Evolutionary conservation across 2,797 vertebrate genomes (phyloP).

Genomic region (Sebastes alutus): DNA sequence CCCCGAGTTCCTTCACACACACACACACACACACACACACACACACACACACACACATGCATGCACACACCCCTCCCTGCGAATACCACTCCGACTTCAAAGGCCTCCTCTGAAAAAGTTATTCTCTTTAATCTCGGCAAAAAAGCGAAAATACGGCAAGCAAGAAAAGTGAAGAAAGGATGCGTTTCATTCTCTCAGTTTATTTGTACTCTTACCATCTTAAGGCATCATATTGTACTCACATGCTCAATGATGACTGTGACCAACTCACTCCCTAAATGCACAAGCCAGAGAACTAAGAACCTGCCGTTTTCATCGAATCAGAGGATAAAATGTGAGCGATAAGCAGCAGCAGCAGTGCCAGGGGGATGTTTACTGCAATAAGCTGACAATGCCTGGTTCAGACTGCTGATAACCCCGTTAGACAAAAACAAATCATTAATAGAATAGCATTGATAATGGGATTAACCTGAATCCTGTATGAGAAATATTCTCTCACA

Average conservation of each 20-base stretch:
- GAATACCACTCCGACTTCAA: conserved; percentile 48
- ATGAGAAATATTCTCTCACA: not conserved
- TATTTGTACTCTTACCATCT: not conserved
- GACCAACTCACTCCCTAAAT: not conserved
- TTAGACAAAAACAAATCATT: conserved; percentile 17
- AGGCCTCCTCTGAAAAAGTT: conserved; percentile 51
- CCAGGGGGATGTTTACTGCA: conserved; percentile 24
- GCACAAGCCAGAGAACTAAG: not conserved
- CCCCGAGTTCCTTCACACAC: not conserved
- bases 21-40: conserved; percentile 4
- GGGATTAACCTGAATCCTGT: conserved; percentile 17
- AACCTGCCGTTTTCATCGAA: not conserved
- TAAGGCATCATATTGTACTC: not conserved
- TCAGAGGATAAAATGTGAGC: not conserved
- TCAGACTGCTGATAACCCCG: conserved; percentile 25
- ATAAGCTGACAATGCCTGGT: not conserved
- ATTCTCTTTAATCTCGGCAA: conserved; percentile 61
- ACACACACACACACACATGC: not conserved
- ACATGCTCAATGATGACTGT: not conserved
- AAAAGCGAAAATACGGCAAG: not conserved
- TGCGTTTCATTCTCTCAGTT: not conserved
- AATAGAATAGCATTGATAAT: conserved; percentile 7
- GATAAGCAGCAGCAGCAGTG: conserved; percentile 27
- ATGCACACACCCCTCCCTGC: not conserved
- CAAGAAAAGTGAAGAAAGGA: not conserved